A percentile compares a stretch with the other conserved stretches of the same genome.
Conservation (phyloP, 2,113 vertebrate genomes). For the Mobula hypostoma region DNA sequence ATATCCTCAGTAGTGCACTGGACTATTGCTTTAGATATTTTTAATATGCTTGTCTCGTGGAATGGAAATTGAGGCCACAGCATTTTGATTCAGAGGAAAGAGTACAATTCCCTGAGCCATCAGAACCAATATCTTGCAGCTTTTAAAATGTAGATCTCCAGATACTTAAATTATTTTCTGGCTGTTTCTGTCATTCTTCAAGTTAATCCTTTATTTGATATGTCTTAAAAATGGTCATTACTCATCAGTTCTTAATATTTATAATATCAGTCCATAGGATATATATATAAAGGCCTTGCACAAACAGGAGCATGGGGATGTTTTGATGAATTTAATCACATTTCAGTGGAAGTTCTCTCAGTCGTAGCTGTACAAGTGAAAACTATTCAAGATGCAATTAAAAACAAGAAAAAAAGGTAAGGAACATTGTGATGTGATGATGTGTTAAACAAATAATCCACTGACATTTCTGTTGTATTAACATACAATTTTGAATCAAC, state of each 20-base stretch:
- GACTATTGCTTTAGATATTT: neutral
- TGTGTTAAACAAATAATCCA: slow-evolving; percentile 29
- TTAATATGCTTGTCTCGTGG: neutral
- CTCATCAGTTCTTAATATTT: neutral
- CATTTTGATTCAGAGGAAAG: too few species aligned
- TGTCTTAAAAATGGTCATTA: neutral
- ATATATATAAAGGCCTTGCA: slow-evolving; percentile 64
- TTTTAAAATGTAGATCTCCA: neutral
- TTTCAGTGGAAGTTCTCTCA: slow-evolving; percentile 63
- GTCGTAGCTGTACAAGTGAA: slow-evolving; percentile 64
- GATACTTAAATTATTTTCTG: neutral
- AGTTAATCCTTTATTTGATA: neutral
- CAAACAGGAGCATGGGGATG: slow-evolving; percentile 61
- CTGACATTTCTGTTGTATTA: neutral
- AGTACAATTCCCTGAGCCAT: too few species aligned
- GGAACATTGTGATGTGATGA: slow-evolving; percentile 37
- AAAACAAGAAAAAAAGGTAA: slow-evolving; percentile 63
- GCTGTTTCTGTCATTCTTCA: neutral
- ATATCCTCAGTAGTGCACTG: neutral
- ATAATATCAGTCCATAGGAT: slow-evolving; percentile 55
- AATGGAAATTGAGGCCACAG: neutral
- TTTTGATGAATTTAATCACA: slow-evolving; percentile 65
- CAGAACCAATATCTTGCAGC: neutral
- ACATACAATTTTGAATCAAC: neutral
- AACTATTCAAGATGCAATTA: slow-evolving; percentile 59